Evolutionary conservation across 2,797 vertebrate species (phyloP), one percentile per base, ranked within the genome.

Genomic region (Borostomias antarcticus): DNA sequence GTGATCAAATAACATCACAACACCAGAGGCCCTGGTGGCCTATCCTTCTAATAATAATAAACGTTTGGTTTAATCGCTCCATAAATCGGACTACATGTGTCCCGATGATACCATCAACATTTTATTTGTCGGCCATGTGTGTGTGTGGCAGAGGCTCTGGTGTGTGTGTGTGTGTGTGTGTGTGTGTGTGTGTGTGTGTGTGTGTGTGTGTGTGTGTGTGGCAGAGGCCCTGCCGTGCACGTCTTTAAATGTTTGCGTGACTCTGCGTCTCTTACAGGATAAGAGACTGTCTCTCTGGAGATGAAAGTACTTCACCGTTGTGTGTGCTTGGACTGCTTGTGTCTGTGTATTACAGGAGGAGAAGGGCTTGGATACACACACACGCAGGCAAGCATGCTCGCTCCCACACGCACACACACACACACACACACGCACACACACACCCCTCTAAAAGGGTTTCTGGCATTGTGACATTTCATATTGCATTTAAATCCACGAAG

Each of bases 391-490:
- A 15, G 5, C 25, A 10, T 32, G 23, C 45, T 7, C 47, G 50
- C 50, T 37, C 40, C 45, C 26, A 29, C 7, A 19, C n/a, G 30
- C 19, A 21, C 29, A 64, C 25, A 48, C 33, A 53, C 26, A 70
- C 57, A 47, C 17, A 33, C 43, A 29, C 25, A 65, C 37, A 48
- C 43, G 66, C 74, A 57, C 65, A 67, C 54, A 76, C 69, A 81
- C 60, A 52, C 70, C 82, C 76, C 84, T 89, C 85, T 90, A 90
- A 90, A 90, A 89, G 84, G 85, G 80, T 89, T 82, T 78, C 83
- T 89, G 87, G 87, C 86, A 89, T 85, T 86, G 87, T 85, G 85
- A 88, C 84, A 88, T 88, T 87, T 89, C 66, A 86, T 75, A 88
- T 89, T 89, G 87, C 77, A 85, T 86, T 89, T 89, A 90, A 91